Evolutionary conservation across 2,888 invertebrate species (phyloP).

Genomic region (Agrotis ipsilon): DNA sequence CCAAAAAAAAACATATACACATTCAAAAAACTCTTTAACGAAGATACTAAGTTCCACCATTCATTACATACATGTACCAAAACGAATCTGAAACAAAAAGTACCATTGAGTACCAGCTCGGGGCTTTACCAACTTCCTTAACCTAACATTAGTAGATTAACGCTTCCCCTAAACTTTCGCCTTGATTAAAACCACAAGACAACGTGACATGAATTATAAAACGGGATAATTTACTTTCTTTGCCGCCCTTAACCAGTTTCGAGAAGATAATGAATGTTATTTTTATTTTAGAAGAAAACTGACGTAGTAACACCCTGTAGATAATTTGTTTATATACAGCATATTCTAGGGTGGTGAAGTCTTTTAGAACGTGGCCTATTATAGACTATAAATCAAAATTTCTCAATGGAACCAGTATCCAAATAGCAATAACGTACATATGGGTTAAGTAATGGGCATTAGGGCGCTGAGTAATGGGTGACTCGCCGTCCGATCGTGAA

Average conservation of each 20-base stretch:
- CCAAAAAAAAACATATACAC: too few relatives aligned
- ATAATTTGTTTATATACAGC: too few relatives aligned
- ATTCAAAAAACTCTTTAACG: not conserved
- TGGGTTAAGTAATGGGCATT: too few relatives aligned
- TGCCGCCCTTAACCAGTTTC: conserved; percentile 29
- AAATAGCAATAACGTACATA: too few relatives aligned
- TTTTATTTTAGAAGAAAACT: conserved; percentile 22
- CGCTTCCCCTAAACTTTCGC: conserved; percentile 75
- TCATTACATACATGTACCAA: not conserved
- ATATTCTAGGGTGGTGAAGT: too few relatives aligned
- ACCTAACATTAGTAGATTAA: conserved; percentile 81
- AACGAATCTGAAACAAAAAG: conserved; percentile 39
- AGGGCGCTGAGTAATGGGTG: too few relatives aligned
- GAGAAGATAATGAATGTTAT: conserved; percentile 15
- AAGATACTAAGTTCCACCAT: not conserved
- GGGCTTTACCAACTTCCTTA: conserved; percentile 59
- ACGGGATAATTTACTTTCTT: conserved; percentile 63
- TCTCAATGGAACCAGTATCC: too few relatives aligned
- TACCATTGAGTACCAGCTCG: conserved; percentile 30
- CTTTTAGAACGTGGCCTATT: too few relatives aligned
- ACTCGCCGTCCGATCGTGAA: too few relatives aligned
- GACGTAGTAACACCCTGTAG: conserved; percentile 1
- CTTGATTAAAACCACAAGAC: conserved; percentile 79
- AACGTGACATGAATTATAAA: conserved; percentile 78
- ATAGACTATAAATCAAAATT: too few relatives aligned